Evolutionary conservation across 2,888 invertebrate genomes (phyloP).

Genomic region (Helleia helle): DNA sequence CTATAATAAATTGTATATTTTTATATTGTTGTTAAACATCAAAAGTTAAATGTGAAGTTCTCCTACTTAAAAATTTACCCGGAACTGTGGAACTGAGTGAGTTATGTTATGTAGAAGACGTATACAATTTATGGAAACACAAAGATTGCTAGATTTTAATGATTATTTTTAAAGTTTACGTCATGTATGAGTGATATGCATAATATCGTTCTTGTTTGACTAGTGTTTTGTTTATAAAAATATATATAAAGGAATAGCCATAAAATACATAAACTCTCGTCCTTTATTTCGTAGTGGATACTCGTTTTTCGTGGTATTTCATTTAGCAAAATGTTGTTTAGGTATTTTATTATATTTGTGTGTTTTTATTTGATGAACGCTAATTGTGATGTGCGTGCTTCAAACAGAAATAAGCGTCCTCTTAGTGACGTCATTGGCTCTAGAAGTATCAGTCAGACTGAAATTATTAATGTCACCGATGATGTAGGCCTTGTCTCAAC

Average conservation of each 20-base stretch:
- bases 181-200: slow-evolving; percentile 21
- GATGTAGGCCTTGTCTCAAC: neutral
- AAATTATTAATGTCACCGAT: neutral
- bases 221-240: slow-evolving; percentile 40
- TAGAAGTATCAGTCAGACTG: neutral
- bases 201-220: slow-evolving; percentile 44
- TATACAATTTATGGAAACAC: no score
- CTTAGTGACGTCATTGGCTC: neutral
- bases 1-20: no score
- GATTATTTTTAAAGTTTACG: slow-evolving; percentile 26
- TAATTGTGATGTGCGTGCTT: neutral
- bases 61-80: no score
- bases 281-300: slow-evolving; percentile 40
- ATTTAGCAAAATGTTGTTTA: slow-evolving; percentile 20
- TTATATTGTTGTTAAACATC: no score
- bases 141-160: slow-evolving; percentile 19
- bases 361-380: neutral
- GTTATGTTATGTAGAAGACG: no score
- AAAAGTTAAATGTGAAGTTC: no score
- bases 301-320: slow-evolving; percentile 34
- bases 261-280: slow-evolving; percentile 33
- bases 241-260: slow-evolving; percentile 23
- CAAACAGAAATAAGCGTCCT: neutral
- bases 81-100: no score
- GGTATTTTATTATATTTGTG: slow-evolving; percentile 4